These are phyloP conservation scores for Epinephelus cyanopodus DNA, from an alignment of 2,113 vertebrate genomes.

Conservation along the genomic window DNA sequence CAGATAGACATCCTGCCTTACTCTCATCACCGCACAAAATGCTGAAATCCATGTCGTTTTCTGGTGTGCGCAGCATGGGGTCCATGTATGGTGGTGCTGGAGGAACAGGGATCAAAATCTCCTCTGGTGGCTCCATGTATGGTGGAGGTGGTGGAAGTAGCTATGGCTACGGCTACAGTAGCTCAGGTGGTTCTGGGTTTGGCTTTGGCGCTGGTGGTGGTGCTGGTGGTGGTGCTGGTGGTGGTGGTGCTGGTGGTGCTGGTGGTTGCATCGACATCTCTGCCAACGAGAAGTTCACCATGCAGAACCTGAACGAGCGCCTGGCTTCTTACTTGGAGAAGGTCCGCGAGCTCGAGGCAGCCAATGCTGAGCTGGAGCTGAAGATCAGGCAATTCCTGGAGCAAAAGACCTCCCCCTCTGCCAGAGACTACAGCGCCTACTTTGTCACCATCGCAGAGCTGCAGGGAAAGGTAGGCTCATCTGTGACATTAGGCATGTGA, in stretches of 20 bases:
- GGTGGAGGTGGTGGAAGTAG: not conserved
- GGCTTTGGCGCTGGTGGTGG: not conserved
- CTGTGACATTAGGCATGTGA: not conserved
- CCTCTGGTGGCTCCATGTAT: too few relatives aligned
- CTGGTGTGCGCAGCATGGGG: not conserved
- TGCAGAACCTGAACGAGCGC: conserved; percentile 87
- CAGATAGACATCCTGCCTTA: conserved; percentile 43
- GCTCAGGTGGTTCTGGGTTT: not conserved
- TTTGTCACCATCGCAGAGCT: conserved; percentile 74
- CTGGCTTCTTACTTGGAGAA: conserved; percentile 83
- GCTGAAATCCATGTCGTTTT: accelerated
- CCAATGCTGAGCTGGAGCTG: conserved; percentile 82
- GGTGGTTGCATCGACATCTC: conserved; percentile 8
- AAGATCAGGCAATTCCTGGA: conserved; percentile 83
- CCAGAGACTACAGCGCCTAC: conserved; percentile 74
- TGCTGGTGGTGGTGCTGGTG: not conserved
- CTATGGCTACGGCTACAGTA: not conserved
- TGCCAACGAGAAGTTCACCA: conserved; percentile 79
- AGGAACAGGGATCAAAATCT: too few relatives aligned
- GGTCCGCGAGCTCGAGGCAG: conserved; percentile 80
- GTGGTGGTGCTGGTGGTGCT: too few relatives aligned
- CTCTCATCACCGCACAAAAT: not conserved
- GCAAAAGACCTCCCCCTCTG: conserved; percentile 44
- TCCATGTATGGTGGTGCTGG: too few relatives aligned
- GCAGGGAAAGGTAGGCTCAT: conserved; percentile 74